A percentile compares a stretch with the other conserved stretches of the same genome.
These are phyloP conservation scores for Osedax fenrisi DNA, from an alignment of 2,888 invertebrate species.

Conservation along the genomic window DNA sequence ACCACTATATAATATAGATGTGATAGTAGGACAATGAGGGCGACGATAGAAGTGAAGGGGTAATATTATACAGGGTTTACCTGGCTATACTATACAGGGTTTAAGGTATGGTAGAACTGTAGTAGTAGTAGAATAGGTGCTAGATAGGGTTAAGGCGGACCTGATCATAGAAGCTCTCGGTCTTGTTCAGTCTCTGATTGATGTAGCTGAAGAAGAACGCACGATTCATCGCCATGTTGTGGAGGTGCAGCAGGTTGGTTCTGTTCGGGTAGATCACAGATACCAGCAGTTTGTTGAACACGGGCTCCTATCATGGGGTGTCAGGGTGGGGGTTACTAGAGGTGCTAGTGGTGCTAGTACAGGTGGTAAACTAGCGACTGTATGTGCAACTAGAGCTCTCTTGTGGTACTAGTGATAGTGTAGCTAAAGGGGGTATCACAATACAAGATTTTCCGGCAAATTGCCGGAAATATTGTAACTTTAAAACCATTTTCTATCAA, in stretches of 20 bases:
- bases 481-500: too few species aligned
- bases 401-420: too few species aligned
- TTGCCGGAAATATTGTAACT: too few species aligned
- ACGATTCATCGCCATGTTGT: constrained; percentile 87
- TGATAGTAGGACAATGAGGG: too few species aligned
- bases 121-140: too few species aligned
- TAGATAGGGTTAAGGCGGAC: too few species aligned
- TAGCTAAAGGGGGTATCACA: constrained; percentile 38
- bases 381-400: too few species aligned
- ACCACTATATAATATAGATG: too few species aligned
- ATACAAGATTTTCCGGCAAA: too few species aligned
- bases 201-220: constrained; percentile 70
- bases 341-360: too few species aligned
- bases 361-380: too few species aligned
- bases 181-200: constrained; percentile 38
- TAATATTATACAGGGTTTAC: constrained; percentile 97
- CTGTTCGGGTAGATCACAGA: constrained; percentile 70
- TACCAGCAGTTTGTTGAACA: constrained; percentile 55
- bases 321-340: constrained; percentile 61
- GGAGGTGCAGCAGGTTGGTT: constrained; percentile 80
- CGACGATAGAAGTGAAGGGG: constrained; percentile 81
- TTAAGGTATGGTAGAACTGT: constrained; percentile 35
- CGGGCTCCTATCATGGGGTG: constrained; percentile 36
- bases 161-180: constrained; percentile 37
- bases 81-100: constrained; percentile 47